phyloP scores from a whole-genome alignment of 2,888 invertebrate species.

The Diplazon laetatorius region DNA sequence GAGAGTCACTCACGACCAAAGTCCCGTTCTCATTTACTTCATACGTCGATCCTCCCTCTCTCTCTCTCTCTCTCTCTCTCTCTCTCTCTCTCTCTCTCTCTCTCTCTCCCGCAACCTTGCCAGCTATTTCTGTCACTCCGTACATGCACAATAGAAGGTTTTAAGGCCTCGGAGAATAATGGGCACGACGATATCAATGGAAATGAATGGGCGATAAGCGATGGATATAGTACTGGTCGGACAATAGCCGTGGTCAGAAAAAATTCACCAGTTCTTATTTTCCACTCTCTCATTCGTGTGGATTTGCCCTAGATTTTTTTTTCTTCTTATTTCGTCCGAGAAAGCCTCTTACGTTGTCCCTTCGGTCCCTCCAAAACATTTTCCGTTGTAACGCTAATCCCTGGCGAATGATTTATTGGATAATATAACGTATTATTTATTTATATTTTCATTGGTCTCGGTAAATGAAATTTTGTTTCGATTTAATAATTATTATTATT shows the following conservation, averaged over 20 bases:
- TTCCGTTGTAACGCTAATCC: neutral
- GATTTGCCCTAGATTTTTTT: neutral
- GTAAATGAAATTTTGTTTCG: no score
- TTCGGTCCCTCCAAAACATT: neutral
- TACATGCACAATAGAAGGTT: slow-evolving; percentile 19
- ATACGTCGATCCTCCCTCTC: neutral
- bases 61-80: no score
- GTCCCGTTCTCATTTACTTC: slow-evolving; percentile 16
- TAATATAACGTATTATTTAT: no score
- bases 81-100: no score
- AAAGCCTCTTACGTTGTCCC: neutral
- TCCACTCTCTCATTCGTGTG: neutral
- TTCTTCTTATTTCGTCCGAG: no score
- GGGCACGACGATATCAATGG: slow-evolving; percentile 4
- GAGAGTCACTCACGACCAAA: no score
- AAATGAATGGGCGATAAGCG: slow-evolving; percentile 24
- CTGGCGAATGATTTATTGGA: neutral
- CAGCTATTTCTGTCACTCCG: neutral
- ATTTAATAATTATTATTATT: no score
- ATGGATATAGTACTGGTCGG: slow-evolving; percentile 14
- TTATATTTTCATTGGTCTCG: no score
- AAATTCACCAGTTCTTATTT: slow-evolving; percentile 20
- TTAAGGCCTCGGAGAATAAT: slow-evolving; percentile 19
- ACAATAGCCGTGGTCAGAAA: slow-evolving; percentile 27
- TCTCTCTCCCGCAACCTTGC: neutral